phyloP scores from a whole-genome alignment of 2,797 vertebrate species.

The Mus minutoides region DNA sequence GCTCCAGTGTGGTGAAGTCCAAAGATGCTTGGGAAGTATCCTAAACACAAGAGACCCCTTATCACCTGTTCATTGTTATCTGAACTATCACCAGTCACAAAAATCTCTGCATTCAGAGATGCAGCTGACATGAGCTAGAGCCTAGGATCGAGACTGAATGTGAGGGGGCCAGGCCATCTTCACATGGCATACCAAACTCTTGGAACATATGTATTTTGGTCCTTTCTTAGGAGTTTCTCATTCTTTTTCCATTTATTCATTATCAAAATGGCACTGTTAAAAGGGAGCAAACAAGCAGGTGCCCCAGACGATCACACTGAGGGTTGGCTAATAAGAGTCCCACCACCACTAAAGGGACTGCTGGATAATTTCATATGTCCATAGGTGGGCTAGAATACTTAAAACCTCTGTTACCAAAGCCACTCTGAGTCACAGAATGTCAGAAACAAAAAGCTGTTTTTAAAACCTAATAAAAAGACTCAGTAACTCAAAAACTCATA shows the following conservation, averaged over 20 bases:
- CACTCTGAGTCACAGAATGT: neutral
- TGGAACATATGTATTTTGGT: neutral
- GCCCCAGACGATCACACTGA: neutral
- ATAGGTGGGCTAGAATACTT: neutral
- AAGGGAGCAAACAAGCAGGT: neutral
- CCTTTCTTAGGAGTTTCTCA: neutral
- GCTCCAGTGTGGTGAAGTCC: neutral
- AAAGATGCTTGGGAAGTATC: neutral
- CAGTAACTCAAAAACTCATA: neutral
- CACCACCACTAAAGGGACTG: neutral
- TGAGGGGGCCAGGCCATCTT: neutral
- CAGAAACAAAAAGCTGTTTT: neutral
- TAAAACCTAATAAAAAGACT: neutral
- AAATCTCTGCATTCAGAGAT: neutral
- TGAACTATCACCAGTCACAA: constrained; percentile 10
- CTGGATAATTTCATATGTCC: neutral
- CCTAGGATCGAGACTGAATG: neutral
- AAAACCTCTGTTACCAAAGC: constrained; percentile 17
- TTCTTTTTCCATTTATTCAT: neutral
- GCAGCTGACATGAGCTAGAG: neutral
- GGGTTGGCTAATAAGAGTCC: neutral
- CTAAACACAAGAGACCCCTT: neutral
- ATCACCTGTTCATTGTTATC: neutral
- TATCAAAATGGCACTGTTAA: constrained; percentile 20
- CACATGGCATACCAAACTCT: neutral